Percentiles rank a stretch among this genome's conserved stretches.
Conservation (phyloP, 2,888 invertebrate genomes). For the Smittia sp. region DNA sequence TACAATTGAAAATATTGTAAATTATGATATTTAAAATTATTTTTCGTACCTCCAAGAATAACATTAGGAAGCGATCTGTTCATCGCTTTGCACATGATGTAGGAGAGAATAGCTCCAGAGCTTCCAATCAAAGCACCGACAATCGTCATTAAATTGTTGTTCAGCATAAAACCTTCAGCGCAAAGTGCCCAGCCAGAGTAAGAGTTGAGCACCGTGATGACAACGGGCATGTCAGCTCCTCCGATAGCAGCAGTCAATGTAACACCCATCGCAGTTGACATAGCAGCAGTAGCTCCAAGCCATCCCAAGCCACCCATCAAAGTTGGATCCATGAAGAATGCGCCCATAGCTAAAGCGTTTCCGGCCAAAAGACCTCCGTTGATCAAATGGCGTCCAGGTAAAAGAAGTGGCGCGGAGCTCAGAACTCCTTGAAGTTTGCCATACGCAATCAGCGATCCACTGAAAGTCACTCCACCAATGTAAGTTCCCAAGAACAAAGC, state of each 20-base stretch:
- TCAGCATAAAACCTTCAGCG: conserved; percentile 91
- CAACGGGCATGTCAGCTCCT: conserved; percentile 82
- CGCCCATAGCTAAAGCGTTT: conserved; percentile 59
- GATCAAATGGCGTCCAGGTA: conserved; percentile 78
- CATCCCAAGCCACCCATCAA: conserved; percentile 69
- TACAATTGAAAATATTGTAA: conserved; percentile 4
- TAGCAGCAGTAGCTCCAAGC: conserved; percentile 70
- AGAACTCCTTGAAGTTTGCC: conserved; percentile 83
- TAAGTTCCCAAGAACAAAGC: conserved; percentile 83
- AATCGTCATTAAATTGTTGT: conserved; percentile 88
- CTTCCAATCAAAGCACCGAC: conserved; percentile 89
- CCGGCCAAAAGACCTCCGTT: conserved; percentile 68
- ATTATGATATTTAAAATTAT: neutral
- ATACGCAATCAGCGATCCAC: conserved; percentile 84
- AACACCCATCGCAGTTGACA: conserved; percentile 79
- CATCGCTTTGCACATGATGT: conserved; percentile 92
- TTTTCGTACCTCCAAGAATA: conserved; percentile 64
- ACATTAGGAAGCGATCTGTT: conserved; percentile 83
- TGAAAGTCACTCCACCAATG: conserved; percentile 88
- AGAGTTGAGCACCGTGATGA: conserved; percentile 87
- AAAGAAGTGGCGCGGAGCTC: conserved; percentile 73
- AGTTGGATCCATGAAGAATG: conserved; percentile 61
- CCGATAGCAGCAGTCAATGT: conserved; percentile 64
- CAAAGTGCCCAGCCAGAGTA: conserved; percentile 93
- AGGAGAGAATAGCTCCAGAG: conserved; percentile 87